Base-by-base conservation (phyloP, 2,797 vertebrate species). In the Tragelaphus eurycerus region DNA sequence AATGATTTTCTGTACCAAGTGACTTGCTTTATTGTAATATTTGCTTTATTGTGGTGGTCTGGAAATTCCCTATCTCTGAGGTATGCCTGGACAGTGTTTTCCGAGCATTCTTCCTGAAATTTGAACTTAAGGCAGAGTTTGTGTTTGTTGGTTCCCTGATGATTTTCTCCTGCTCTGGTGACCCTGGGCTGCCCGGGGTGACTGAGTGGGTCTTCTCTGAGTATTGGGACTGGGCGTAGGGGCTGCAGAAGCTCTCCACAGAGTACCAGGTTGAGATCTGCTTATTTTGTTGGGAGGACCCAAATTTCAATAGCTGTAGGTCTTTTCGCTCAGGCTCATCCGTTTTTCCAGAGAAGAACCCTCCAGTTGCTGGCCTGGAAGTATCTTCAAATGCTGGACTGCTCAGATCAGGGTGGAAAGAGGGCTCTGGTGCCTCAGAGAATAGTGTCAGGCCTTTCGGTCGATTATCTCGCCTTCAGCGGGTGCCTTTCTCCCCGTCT, bases 181-280 rank as follows among this genome's bases (percentile, higher is more conserved):
- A 54, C 62, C 8, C 86, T n/a, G 14, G 52, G 60, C 23, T 57
- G 21, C 54, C 54, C 1, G 11, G 2, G 17, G 48, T 71, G 54
- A 48, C 7, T 27, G 82, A 50, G n/a, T 12, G 5, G 38, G 46
- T n/a, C 11, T 79, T 79, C 90, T 81, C 57, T 74, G 54, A 74
- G 86, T 7, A 10, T 2, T 1, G 1, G 19, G 38, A 43, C 54
- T 1, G 4, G 57, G 64, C 0, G 0, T 29, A 16, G 9, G 29
- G 38, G 38, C 84, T 38, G 1, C 29, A 17, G 50, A 25, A 31
- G 2, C 27, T 52, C 55, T 90, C 31, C 43, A 31, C 27, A 81
- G 46, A 48, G 15, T 48, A 25, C 64, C 6, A 71, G 67, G 34
- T 71, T 38, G 67, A 71, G 34, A 71, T 38, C 34, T 59, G 54